Percentiles rank a stretch among this genome's conserved stretches.
Conservation (phyloP, 1,140 invertebrate genomes). For the Penaeus indicus region DNA sequence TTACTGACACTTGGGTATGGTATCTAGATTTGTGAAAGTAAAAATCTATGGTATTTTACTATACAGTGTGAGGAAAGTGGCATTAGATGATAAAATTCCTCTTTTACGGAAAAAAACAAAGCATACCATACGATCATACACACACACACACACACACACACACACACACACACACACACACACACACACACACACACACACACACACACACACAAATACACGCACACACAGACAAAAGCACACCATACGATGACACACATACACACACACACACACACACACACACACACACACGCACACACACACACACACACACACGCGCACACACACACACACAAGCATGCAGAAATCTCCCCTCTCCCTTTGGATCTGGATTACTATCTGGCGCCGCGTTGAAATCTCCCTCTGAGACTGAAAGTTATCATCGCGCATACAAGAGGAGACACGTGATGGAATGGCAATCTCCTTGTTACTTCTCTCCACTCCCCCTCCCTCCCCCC, state of each 20-base stretch:
- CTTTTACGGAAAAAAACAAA: no score
- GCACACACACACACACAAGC: not conserved
- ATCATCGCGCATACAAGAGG: not conserved
- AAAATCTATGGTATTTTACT: no score
- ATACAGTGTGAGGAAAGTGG: no score
- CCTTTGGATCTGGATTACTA: conserved; percentile 1
- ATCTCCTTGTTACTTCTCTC: no score
- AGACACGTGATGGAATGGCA: not conserved
- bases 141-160: conserved; percentile 6
- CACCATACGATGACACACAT: not conserved
- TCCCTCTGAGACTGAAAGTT: not conserved
- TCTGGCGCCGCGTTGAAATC: conserved; percentile 26
- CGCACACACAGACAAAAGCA: conserved; percentile 16
- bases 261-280: not conserved
- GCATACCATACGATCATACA: not conserved
- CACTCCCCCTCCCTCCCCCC: no score
- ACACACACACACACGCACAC: not conserved
- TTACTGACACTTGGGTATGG: no score
- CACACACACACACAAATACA: conserved; percentile 4
- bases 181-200: conserved; percentile 16
- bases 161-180: conserved; percentile 13
- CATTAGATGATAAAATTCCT: no score
- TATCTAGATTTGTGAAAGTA: no score
- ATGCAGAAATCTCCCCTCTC: not conserved
- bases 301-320: conserved; percentile 1